Base-by-base conservation (phyloP, 1,140 invertebrate genomes). In the Caenorhabditis tropicalis region DNA sequence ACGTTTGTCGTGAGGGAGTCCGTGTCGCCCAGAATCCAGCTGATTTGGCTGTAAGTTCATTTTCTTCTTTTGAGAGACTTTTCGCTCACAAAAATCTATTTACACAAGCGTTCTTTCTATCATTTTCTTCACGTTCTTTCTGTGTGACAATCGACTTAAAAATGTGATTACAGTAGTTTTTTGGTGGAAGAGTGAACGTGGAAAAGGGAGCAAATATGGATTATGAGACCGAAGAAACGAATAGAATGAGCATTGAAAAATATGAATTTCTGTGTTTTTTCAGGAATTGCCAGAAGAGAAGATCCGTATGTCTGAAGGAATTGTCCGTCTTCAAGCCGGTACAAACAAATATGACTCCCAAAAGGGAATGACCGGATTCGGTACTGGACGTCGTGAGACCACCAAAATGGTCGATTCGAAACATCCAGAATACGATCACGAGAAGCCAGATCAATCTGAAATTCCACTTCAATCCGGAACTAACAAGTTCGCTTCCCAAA, bases 331-430 rank as follows among this genome's bases (percentile, higher is more conserved):
- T 46, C 65, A 74, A 74, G 65, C 65, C 19, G 90, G 90, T 58
- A 89, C 89, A n/a, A 91, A 91, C 87, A 85, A 91, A 79, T 91
- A 90, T 79, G 90, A 91, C 33, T 91, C 89, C 27, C 90, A 91
- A 81, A 91, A 91, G 82, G 84, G 84, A 48, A 85, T 87, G 84
- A 89, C 85, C 56, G 79, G 82, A 27, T 91, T 91, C 86, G 90
- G 90, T 86, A 90, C 89, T 27, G 83, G 83, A 21, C 89, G 89
- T 88, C 89, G 90, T 85, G 90, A 91, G 82, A 91, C 90, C 33
- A 90, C 90, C 12, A 90, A 88, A 82, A 90, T 90, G 87, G 39
- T 88, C 39, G 89, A 90, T 65, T 87, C 87, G 29, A 90, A 90
- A 49, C 90, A 90, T 85, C 89, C 89, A 48, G 89, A 90, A 56